Evolutionary conservation across 2,113 vertebrate species (phyloP).

Genomic region (Brachypteracias leptosomus): DNA sequence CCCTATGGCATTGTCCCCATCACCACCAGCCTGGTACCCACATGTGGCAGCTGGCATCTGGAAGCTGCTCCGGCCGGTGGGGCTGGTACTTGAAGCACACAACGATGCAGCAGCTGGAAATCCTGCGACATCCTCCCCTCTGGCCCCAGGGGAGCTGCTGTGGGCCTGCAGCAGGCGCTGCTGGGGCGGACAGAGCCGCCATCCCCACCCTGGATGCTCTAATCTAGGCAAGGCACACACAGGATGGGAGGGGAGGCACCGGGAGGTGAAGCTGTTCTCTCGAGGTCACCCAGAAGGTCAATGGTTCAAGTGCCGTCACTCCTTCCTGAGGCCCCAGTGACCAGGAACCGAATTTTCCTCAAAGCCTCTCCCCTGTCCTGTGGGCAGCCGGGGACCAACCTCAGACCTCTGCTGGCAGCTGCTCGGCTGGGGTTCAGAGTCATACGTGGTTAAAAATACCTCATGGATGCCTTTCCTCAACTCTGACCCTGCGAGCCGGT

Average conservation of each 20-base stretch:
- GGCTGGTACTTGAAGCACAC: neutral
- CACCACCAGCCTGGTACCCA: neutral
- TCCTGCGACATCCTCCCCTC: neutral
- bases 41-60: neutral
- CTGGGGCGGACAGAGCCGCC: neutral
- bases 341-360: neutral
- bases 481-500: neutral
- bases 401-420: neutral
- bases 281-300: slow-evolving; percentile 1
- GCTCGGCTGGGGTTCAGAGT: neutral
- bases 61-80: neutral
- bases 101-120: neutral
- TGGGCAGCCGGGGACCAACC: neutral
- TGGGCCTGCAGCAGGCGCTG: neutral
- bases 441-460: slow-evolving; percentile 40
- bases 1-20: neutral
- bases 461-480: slow-evolving; percentile 27
- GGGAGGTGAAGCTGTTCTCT: neutral
- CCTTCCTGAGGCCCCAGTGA: neutral
- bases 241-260: slow-evolving; percentile 49
- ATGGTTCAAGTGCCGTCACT: neutral
- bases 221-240: slow-evolving; percentile 39
- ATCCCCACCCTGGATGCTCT: slow-evolving; percentile 25
- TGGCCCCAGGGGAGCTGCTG: neutral
- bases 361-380: neutral